Conservation (phyloP, 2,113 vertebrate genomes). For the Falcunculus frontatus region DNA sequence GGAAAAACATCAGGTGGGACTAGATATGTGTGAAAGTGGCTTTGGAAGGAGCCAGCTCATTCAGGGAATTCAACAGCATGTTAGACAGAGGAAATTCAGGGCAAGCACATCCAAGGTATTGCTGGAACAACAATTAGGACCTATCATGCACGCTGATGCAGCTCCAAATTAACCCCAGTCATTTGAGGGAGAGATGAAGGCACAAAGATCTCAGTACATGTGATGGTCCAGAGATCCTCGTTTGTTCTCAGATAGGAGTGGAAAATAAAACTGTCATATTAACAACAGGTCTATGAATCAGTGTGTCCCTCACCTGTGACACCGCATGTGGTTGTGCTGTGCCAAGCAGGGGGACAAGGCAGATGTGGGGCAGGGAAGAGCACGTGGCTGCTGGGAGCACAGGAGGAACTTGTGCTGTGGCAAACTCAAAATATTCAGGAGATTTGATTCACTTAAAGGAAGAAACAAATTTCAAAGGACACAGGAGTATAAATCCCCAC, state of each 20-base stretch:
- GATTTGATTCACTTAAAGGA: neutral
- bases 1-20: neutral
- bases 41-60: neutral
- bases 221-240: neutral
- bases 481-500: neutral
- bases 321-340: rapidly evolving
- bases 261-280: neutral
- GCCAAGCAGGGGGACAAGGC: neutral
- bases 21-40: neutral
- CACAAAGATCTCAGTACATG: neutral
- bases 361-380: neutral
- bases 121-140: neutral
- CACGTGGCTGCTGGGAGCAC: rapidly evolving
- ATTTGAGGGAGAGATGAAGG: neutral
- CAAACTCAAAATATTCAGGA: neutral
- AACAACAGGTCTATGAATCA: neutral
- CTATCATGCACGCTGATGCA: neutral
- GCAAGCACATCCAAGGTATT: neutral
- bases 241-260: neutral
- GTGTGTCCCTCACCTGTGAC: neutral
- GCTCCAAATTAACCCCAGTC: neutral
- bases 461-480: neutral
- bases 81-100: neutral
- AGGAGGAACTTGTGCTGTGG: neutral
- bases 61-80: neutral